These are phyloP conservation scores for Mythimna pallens DNA, from an alignment of 2,888 invertebrate species.

Conservation along the genomic window DNA sequence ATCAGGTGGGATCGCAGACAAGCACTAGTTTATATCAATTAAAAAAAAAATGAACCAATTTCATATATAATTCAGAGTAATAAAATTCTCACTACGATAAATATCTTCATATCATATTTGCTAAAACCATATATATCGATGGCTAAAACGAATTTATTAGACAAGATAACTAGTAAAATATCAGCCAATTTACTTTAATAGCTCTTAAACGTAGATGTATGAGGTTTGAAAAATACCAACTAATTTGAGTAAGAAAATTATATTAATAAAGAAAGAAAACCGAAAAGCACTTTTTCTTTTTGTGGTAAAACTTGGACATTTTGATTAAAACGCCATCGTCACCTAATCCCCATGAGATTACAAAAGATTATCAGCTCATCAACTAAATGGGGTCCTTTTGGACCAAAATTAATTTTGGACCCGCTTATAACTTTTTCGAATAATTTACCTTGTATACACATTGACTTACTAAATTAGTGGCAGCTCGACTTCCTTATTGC, in stretches of 20 bases:
- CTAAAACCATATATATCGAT: too few relatives aligned
- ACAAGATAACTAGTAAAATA: slow-evolving; percentile 49
- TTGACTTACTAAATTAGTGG: not conserved
- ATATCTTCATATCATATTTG: slow-evolving; percentile 25
- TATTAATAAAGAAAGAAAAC: not conserved
- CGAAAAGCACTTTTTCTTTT: not conserved
- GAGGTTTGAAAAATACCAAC: slow-evolving; percentile 12
- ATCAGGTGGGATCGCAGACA: too few relatives aligned
- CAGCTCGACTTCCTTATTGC: not conserved
- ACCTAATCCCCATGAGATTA: slow-evolving; percentile 9
- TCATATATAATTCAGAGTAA: slow-evolving; percentile 15
- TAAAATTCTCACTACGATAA: slow-evolving; percentile 4
- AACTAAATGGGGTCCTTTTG: slow-evolving; percentile 1
- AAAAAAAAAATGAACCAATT: not conserved
- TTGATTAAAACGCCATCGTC: slow-evolving; percentile 7
- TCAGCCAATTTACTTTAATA: slow-evolving; percentile 39
- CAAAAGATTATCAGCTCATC: not conserved
- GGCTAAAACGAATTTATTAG: slow-evolving; percentile 49
- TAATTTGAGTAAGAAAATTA: slow-evolving; percentile 3
- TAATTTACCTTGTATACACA: too few relatives aligned
- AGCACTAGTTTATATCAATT: too few relatives aligned
- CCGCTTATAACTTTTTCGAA: not conserved
- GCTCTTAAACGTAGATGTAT: slow-evolving; percentile 24
- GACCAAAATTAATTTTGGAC: slow-evolving; percentile 1
- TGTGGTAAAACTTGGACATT: not conserved